Base-by-base conservation (phyloP, 2,113 vertebrate species). In the Opisthocomus hoazin region DNA sequence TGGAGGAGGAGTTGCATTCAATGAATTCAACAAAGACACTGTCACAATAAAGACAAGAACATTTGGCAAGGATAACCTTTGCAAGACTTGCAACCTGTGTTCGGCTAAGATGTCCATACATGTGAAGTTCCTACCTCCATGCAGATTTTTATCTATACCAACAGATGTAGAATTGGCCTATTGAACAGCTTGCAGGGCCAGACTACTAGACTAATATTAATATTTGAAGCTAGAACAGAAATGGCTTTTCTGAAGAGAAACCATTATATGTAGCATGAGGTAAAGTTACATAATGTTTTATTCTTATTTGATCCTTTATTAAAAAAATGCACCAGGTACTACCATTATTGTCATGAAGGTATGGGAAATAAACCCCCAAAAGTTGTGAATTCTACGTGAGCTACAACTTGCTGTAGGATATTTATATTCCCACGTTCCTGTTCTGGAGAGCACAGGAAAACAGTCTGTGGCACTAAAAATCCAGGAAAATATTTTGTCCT, bases 41-140 rank as follows among this genome's bases (percentile, higher is more conserved):
- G 69, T 93, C 93, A 95, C 85, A 90, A 84, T 96, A 96, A 96
- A 90, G 94, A 92, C 75, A 88, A 56, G 80, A 95, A 89, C 77
- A 91, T 91, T 94, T 92, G 77, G 94, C 89, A 89, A 81, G 84
- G 68, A 46, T 89, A 94, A 95, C 60, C 70, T 94, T 85, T 84
- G 57, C 70, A 93, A 85, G 73, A 30, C 69, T 89, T 81, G 56
- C 68, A 94, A 78, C 88, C 86, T 87, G 89, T 58, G 12, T 12
- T 93, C 57, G 41, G 48, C 61, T 84, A 89, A 94, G 61, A 64
- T 81, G 69, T 57, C 53, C n/a, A 50, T 60, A 63, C 23, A 60
- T 3, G 11, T 87, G 21, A 81, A 84, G 85, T 50, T 82, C 29
- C 61, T 41, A 12, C 45, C 50, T 71, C 65, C 27, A 7, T 30